These are phyloP conservation scores for Chymomyza amoena DNA, from an alignment of 2,888 invertebrate genomes.

Conservation along the genomic window DNA sequence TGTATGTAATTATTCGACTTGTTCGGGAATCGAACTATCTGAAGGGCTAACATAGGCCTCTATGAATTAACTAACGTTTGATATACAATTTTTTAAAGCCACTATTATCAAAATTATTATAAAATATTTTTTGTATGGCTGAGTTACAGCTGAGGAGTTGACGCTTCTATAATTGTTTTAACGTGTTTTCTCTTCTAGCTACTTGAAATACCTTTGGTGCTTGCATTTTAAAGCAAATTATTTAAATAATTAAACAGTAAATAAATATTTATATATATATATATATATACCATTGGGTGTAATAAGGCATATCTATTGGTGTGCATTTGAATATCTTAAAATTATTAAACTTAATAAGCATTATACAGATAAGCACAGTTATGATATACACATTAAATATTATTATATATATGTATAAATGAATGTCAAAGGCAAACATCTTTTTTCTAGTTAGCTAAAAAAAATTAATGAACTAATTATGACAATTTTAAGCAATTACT, in stretches of 20 bases:
- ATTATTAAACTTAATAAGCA: background rate
- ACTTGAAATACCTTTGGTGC: background rate
- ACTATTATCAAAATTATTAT: too few species aligned
- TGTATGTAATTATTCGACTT: too few species aligned
- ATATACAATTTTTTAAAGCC: too few species aligned
- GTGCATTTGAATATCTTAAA: background rate
- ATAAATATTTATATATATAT: background rate
- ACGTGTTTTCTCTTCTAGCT: background rate
- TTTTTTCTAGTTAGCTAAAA: constrained; percentile 38
- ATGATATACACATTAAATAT: background rate
- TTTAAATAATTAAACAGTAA: background rate
- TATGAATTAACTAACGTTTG: too few species aligned
- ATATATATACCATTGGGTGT: background rate
- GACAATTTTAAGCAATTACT: constrained; percentile 20
- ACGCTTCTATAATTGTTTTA: too few species aligned
- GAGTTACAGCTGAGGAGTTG: too few species aligned
- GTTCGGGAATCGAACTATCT: too few species aligned
- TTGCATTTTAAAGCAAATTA: background rate
- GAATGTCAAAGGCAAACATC: constrained; percentile 5
- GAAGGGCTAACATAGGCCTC: too few species aligned
- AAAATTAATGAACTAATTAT: constrained; percentile 29
- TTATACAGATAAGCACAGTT: background rate
- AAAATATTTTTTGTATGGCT: too few species aligned
- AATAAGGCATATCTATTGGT: background rate
- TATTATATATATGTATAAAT: background rate